Conservation (phyloP, 2,888 invertebrate genomes). For the Hymenopus coronatus region DNA sequence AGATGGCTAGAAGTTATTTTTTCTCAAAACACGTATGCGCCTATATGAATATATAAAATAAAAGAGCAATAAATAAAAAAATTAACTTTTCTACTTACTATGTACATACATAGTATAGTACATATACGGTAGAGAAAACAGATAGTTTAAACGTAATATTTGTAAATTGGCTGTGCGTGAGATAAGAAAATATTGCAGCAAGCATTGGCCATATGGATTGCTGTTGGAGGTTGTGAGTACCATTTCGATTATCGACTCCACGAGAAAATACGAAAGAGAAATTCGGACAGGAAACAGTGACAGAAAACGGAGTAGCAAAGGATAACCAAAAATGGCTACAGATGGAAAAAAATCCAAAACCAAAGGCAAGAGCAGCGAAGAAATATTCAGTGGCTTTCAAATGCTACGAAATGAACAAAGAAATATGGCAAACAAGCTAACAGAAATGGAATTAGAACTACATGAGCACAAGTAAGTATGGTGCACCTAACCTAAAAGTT, state of each 20-base stretch:
- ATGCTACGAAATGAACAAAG: conserved; percentile 83
- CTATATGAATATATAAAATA: too few species aligned
- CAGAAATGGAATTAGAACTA: conserved; percentile 89
- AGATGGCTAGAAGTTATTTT: too few species aligned
- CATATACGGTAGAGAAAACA: too few species aligned
- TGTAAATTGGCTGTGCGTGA: fast-evolving
- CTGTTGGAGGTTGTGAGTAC: not conserved
- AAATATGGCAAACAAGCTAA: conserved; percentile 79
- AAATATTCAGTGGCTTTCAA: conserved; percentile 86
- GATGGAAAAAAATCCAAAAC: conserved; percentile 36
- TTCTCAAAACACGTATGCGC: too few species aligned
- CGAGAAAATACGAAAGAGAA: not conserved
- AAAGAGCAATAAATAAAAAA: too few species aligned
- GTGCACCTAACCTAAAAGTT: not conserved
- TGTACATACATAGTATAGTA: too few species aligned
- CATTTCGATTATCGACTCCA: not conserved
- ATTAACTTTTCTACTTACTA: too few species aligned
- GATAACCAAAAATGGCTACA: conserved; percentile 34
- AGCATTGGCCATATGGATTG: not conserved
- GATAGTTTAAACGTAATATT: too few species aligned
- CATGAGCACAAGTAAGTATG: conserved; percentile 89
- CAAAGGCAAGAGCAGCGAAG: conserved; percentile 62
- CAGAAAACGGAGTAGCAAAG: not conserved
- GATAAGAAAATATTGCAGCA: not conserved
- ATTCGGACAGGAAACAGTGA: not conserved